Conservation (phyloP, 1,140 invertebrate genomes). For the Leptinotarsa texana region DNA sequence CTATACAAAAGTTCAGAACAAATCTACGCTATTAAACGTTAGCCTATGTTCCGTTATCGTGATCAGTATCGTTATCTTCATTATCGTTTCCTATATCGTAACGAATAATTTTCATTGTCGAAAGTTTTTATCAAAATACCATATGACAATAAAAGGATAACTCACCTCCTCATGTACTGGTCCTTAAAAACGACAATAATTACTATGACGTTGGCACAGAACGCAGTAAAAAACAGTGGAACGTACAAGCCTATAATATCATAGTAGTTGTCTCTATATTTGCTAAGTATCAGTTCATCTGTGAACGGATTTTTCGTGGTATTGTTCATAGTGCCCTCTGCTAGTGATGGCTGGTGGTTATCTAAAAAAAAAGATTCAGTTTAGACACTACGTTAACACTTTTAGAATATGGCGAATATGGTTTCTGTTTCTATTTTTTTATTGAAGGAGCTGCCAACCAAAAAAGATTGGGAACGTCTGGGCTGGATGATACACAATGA, state of each 20-base stretch:
- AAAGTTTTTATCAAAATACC: neutral
- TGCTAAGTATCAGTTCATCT: neutral
- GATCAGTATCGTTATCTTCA: neutral
- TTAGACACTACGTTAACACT: too few relatives aligned
- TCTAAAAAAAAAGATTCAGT: too few relatives aligned
- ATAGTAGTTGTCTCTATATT: neutral
- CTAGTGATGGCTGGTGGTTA: too few relatives aligned
- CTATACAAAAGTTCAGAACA: neutral
- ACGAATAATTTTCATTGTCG: neutral
- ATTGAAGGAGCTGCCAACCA: too few relatives aligned
- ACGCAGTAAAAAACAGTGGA: neutral
- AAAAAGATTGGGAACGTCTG: too few relatives aligned
- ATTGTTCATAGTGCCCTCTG: neutral
- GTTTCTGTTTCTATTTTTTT: too few relatives aligned
- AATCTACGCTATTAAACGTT: neutral
- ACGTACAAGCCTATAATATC: neutral
- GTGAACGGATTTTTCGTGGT: neutral
- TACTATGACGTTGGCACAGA: neutral
- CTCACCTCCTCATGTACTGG: slow-evolving; percentile 4
- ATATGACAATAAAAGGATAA: neutral
- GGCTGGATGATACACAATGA: too few relatives aligned
- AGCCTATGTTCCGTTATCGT: neutral
- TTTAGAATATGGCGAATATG: too few relatives aligned
- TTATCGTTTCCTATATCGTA: neutral
- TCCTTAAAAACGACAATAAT: neutral